Evolutionary conservation across 2,888 invertebrate species (phyloP).

Genomic region (Neoaliturus tenellus): DNA sequence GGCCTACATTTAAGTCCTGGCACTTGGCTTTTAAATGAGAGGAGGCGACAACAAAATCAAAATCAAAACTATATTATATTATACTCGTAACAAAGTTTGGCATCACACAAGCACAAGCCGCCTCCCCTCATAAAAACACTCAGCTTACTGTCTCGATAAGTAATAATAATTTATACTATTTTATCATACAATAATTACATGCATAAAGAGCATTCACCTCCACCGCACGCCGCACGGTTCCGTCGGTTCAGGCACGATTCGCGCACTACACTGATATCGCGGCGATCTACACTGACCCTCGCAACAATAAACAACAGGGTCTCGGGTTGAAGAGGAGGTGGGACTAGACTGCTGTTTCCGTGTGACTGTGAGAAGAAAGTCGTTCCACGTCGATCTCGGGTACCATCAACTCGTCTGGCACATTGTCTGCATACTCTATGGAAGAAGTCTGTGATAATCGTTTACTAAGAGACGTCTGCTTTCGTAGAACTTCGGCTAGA

Average conservation of each 20-base stretch:
- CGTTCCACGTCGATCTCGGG: slow-evolving; percentile 96
- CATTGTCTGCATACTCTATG: slow-evolving; percentile 94
- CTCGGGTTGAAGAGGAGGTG: slow-evolving; percentile 45
- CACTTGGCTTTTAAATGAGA: slow-evolving; percentile 60
- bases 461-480: slow-evolving; percentile 95
- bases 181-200: slow-evolving; percentile 66
- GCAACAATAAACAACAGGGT: slow-evolving; percentile 66
- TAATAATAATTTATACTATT: slow-evolving; percentile 58
- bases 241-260: slow-evolving; percentile 34
- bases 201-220: slow-evolving; percentile 62
- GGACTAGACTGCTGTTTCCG: slow-evolving; percentile 92
- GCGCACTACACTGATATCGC: no score
- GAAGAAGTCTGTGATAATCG: slow-evolving; percentile 94
- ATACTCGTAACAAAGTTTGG: slow-evolving; percentile 58
- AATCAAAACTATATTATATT: slow-evolving; percentile 55
- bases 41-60: slow-evolving; percentile 54
- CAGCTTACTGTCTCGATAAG: slow-evolving; percentile 57
- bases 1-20: slow-evolving; percentile 56
- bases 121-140: slow-evolving; percentile 58
- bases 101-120: slow-evolving; percentile 57
- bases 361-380: slow-evolving; percentile 94
- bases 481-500: slow-evolving; percentile 94
- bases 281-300: slow-evolving; percentile 63
- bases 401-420: slow-evolving; percentile 91
- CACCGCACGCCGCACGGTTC: slow-evolving; percentile 31